phyloP scores from a whole-genome alignment of 2,888 invertebrate genomes.

The Patella ulyssiponensis region DNA sequence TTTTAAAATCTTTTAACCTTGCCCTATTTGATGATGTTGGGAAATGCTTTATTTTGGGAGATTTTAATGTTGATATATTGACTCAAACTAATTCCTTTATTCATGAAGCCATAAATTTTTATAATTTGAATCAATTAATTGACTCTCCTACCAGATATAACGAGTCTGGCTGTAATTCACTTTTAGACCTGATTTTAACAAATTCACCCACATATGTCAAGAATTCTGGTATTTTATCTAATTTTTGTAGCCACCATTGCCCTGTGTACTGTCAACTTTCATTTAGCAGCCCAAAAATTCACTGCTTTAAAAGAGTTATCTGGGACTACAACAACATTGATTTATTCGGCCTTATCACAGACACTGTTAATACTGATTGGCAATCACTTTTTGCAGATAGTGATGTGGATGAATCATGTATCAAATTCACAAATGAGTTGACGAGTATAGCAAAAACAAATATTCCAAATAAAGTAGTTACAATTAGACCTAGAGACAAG shows the following conservation, averaged over 20 bases:
- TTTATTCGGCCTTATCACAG: neutral
- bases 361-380: neutral
- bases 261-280: conserved; percentile 3
- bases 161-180: neutral
- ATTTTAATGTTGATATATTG: neutral
- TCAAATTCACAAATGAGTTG: neutral
- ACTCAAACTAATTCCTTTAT: conserved; percentile 9
- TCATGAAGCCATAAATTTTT: neutral
- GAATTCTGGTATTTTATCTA: neutral
- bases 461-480: conserved; percentile 4
- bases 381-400: neutral
- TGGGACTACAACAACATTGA: neutral
- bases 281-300: neutral
- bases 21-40: neutral
- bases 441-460: neutral
- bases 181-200: neutral
- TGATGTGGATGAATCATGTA: neutral
- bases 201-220: neutral
- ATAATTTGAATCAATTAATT: neutral
- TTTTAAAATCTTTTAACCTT: conserved; percentile 3
- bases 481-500: conserved; percentile 3
- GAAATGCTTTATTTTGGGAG: conserved; percentile 1
- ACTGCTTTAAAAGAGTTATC: neutral
- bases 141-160: neutral
- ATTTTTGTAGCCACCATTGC: conserved; percentile 1